A percentile compares a stretch with the other conserved stretches of the same genome.
Evolutionary conservation across 2,113 vertebrate species (phyloP).

Genomic region (Notarius lentiginosus): DNA sequence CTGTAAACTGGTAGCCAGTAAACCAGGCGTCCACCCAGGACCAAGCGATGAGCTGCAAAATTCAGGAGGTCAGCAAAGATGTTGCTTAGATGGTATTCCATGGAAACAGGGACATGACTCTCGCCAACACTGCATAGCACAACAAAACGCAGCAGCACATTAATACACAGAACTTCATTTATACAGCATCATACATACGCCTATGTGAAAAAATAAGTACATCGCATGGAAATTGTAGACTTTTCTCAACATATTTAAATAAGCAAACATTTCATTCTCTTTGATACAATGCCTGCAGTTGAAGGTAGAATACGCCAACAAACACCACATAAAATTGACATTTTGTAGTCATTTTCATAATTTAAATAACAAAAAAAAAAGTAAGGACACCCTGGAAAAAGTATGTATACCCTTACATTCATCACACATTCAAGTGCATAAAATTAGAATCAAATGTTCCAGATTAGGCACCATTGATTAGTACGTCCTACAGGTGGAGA

Average conservation of each 20-base stretch:
- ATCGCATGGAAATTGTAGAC: too few relatives aligned
- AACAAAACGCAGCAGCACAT: constrained; percentile 7
- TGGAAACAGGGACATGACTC: constrained; percentile 85
- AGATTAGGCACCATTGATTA: background rate
- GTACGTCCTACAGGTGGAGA: too few relatives aligned
- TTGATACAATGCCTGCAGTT: too few relatives aligned
- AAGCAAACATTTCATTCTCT: too few relatives aligned
- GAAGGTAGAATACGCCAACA: too few relatives aligned
- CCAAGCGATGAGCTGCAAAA: constrained; percentile 86
- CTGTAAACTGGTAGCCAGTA: constrained; percentile 94
- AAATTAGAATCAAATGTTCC: background rate
- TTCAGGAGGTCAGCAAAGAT: constrained; percentile 93
- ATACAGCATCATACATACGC: background rate
- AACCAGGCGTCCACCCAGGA: constrained; percentile 88
- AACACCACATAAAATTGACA: too few relatives aligned
- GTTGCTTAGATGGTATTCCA: constrained; percentile 91
- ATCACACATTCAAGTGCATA: background rate
- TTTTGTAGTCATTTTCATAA: too few relatives aligned
- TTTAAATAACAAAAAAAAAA: too few relatives aligned
- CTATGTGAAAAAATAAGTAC: too few relatives aligned
- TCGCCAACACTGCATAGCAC: constrained; percentile 73
- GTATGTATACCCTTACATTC: too few relatives aligned
- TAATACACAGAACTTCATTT: background rate
- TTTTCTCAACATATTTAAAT: too few relatives aligned
- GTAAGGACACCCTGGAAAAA: too few relatives aligned